Conservation (phyloP, 2,888 invertebrate genomes). For the Lasioglossum villosulum region DNA sequence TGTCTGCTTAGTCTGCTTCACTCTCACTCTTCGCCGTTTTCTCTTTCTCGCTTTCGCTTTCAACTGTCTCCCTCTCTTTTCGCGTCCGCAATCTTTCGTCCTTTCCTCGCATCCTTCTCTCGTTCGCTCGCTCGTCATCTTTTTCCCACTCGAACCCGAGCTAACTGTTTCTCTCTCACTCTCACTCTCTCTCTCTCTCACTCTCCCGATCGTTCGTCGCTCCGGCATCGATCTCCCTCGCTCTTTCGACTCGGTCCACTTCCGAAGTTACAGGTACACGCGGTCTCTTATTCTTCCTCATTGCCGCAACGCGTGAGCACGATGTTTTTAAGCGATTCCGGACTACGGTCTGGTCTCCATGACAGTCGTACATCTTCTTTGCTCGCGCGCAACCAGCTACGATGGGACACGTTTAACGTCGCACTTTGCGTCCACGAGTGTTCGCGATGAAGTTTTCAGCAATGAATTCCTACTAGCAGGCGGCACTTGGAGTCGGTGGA, state of each 20-base stretch:
- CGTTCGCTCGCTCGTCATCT: background rate
- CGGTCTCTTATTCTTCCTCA: conserved; percentile 40
- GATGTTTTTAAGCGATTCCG: conserved; percentile 13
- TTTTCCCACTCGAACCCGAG: background rate
- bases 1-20: too few species aligned
- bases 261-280: conserved; percentile 58
- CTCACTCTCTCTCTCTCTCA: background rate
- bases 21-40: conserved; percentile 53
- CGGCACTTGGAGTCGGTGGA: background rate
- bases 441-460: conserved; percentile 10
- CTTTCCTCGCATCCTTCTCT: conserved; percentile 22
- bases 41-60: conserved; percentile 60
- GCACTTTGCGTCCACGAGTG: background rate
- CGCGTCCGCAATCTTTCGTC: conserved; percentile 36
- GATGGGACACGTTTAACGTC: background rate
- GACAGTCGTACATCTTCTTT: background rate
- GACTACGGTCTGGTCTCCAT: background rate
- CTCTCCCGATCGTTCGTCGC: background rate
- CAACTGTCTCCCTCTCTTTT: conserved; percentile 48
- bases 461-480: background rate
- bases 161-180: background rate
- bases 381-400: background rate
- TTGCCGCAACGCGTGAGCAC: conserved; percentile 28
- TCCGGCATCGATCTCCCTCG: conserved; percentile 12
- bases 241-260: conserved; percentile 36